Evolutionary conservation across 2,888 invertebrate species (phyloP), one percentile per base, ranked within the genome.

Genomic region (Poecilus cupreus): DNA sequence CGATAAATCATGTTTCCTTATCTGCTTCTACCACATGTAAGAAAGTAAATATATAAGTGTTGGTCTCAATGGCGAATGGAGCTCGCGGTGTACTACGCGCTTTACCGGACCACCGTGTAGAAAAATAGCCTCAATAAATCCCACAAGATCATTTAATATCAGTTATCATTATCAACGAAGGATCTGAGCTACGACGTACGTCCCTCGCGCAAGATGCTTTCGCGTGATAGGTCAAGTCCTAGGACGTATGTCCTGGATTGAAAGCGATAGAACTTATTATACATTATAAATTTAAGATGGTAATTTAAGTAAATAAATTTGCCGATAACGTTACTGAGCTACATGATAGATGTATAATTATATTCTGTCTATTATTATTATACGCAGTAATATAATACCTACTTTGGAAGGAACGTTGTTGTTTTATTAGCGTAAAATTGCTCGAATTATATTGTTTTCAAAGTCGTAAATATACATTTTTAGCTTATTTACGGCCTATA

Each of bases 111-210:
- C 80, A 80, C 80, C 80, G 32, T 72, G 80, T 80, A 80, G 80
- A 80, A 80, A 80, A 80, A 80, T 70, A 80, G 70, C 72, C 80
- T 80, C 80, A 80, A 80, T 80, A 72, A 80, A 80, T 80, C 80
- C 80, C 80, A 80, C 72, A 80, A 80, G 80, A 80, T 80, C 80
- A 80, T 80, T 80, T 80, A 80, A 80, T 80, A 80, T 80, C 80
- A 80, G 80, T 80, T 80, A 80, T 80, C 80, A 80, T 72, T 72
- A 80, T 72, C 39, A 43, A 13, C 39, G 72, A 13, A 22, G 4
- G 80, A 57, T 54, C 24, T 39, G 43, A 80, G 51, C 43, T 20
- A 5, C 37, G 80, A 72, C 72, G 6, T n/a, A 80, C 72, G 80
- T 72, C 16, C 57, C 70, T 54, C 80, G 72, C 57, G 80, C 72